Base-by-base conservation (phyloP, 2,797 vertebrate species). In the Danio tinwini region DNA sequence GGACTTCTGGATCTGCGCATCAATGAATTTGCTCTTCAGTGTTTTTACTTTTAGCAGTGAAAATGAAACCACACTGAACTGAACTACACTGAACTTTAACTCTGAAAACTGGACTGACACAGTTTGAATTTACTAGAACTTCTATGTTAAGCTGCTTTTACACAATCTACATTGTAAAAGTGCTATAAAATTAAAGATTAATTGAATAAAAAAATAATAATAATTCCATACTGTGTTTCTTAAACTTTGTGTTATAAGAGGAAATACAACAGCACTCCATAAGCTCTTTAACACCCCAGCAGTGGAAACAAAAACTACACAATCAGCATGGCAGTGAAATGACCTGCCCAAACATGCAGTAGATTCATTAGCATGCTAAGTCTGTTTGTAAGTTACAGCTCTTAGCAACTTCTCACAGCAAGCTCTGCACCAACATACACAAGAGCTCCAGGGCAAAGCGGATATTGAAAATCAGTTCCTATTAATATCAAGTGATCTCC, bases 401-500 rank as follows among this genome's bases (percentile, higher is more conserved):
- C 62, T 17, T 65, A 69, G 45, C 56, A 55, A 19, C 17, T 65
- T 59, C 13, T 40, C 19, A 17, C 42, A 44, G 19, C 42, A 67
- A 55, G 44, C 68, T 14, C 69, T 37, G 47, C 44, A 69, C 53
- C 45, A 69, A 75, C 45, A 59, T 58, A 62, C 55, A 62, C 17
- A 61, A 45, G 7, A 61, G 58, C 69, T 77, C 62, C 58, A 58
- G 76, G 77, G 42, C 50, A 21, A 50, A 63, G 56, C 9, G 6
- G 49, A 67, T 55, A 62, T 70, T 64, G 62, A 79, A 85, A 76
- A 64, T 55, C 55, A 49, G 63, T 77, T 64, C 52, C 29, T 50
- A 82, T 82, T 75, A 61, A 84, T 69, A 70, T 74, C 78, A 78
- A 74, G 64, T 39, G 47, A 62, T 68, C 65, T 72, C 44, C 49